These are phyloP conservation scores for Parazoanthus darwini DNA, from an alignment of 92 coral and sea anemone species.

Conservation along the genomic window DNA sequence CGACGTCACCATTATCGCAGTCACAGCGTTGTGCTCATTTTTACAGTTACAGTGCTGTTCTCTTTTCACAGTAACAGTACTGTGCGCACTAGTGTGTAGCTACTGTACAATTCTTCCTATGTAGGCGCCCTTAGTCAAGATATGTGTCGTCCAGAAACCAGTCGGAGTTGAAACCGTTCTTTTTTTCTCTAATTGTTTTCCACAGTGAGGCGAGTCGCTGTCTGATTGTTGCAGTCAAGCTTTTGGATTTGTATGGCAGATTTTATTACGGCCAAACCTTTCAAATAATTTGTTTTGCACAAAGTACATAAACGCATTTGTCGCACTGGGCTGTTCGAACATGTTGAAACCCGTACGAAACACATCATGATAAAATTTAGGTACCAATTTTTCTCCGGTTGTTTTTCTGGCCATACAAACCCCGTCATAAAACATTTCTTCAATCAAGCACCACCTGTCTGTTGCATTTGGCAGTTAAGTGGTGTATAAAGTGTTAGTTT, in stretches of 20 bases:
- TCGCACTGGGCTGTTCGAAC: too few species aligned
- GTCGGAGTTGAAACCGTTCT: not conserved
- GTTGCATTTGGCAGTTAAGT: not conserved
- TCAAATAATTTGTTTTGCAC: not conserved
- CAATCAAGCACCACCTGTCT: slow-evolving; percentile 11
- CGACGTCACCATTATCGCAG: too few species aligned
- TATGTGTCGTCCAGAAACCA: too few species aligned
- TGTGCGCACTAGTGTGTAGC: too few species aligned
- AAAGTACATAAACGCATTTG: not conserved
- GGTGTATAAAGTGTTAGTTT: not conserved
- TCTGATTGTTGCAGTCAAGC: not conserved
- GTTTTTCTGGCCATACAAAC: not conserved
- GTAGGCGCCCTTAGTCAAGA: not conserved
- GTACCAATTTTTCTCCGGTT: not conserved
- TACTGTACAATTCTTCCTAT: too few species aligned
- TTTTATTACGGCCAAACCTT: not conserved
- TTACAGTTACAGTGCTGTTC: too few species aligned
- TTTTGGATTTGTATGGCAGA: not conserved
- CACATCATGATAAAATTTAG: not conserved
- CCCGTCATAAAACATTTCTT: slow-evolving; percentile 21
- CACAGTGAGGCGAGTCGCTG: not conserved
- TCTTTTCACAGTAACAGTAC: too few species aligned
- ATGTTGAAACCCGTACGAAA: not conserved
- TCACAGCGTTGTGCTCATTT: too few species aligned
- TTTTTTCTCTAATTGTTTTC: not conserved